These are phyloP conservation scores for Junco hyemalis DNA, from an alignment of 2,113 vertebrate species.

Conservation along the genomic window DNA sequence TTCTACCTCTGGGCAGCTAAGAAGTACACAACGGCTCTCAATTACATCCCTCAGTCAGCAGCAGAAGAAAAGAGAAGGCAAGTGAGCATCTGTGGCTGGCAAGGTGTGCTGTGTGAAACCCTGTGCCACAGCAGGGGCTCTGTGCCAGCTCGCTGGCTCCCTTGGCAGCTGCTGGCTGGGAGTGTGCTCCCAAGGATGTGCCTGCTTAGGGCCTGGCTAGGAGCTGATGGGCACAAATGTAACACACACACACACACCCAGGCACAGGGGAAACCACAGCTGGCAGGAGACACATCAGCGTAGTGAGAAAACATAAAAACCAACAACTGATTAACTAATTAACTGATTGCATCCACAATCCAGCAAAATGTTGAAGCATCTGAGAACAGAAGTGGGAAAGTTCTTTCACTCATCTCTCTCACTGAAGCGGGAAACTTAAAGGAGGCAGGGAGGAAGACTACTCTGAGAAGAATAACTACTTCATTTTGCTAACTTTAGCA, in stretches of 20 bases:
- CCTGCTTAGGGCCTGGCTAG: not conserved
- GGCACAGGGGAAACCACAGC: not conserved
- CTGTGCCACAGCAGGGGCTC: not conserved
- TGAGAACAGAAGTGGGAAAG: not conserved
- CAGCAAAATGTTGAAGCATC: not conserved
- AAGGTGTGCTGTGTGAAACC: not conserved
- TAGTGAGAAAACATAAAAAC: not conserved
- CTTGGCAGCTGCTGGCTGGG: not conserved
- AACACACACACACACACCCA: not conserved
- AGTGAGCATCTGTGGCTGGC: not conserved
- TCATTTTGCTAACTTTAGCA: not conserved
- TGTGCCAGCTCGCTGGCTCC: not conserved
- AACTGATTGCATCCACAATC: not conserved
- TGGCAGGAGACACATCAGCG: not conserved
- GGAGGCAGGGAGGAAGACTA: not conserved
- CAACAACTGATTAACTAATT: not conserved
- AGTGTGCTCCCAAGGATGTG: not conserved
- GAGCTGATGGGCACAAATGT: not conserved
- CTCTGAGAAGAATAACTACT: not conserved
- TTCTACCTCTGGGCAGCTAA: conserved; percentile 41
- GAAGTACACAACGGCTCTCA: conserved; percentile 24
- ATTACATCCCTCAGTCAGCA: conserved; percentile 21
- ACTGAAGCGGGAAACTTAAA: not conserved
- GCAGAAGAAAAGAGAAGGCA: not conserved
- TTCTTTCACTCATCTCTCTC: not conserved